Percentiles rank a stretch among this genome's conserved stretches.
Conservation (phyloP, 1,140 invertebrate genomes). For the Panulirus ornatus region DNA sequence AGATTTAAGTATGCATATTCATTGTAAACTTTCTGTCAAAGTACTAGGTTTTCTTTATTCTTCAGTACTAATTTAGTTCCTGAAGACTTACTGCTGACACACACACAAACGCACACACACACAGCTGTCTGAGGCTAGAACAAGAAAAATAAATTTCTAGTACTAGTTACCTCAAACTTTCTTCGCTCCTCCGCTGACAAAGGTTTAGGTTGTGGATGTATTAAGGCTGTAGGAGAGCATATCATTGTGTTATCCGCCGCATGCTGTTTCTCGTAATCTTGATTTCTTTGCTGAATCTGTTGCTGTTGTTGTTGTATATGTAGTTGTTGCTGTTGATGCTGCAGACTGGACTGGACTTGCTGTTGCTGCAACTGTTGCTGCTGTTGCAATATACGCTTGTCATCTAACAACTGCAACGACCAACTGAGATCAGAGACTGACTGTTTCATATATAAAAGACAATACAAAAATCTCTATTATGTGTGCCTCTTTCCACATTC, state of each 20-base stretch:
- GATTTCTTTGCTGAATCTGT: conserved; percentile 23
- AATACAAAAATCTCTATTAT: too few species aligned
- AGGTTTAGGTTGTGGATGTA: conserved; percentile 68
- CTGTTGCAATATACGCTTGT: conserved; percentile 51
- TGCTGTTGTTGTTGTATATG: conserved; percentile 30
- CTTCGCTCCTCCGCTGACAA: conserved; percentile 79
- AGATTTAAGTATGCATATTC: too few species aligned
- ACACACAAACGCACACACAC: too few species aligned
- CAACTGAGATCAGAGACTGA: too few species aligned
- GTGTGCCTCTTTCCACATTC: too few species aligned
- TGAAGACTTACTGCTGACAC: too few species aligned
- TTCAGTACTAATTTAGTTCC: too few species aligned
- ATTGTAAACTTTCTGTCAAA: too few species aligned
- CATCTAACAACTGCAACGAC: conserved; percentile 32
- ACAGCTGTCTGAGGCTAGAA: too few species aligned
- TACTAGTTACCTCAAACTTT: conserved; percentile 73
- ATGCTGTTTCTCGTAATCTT: conserved; percentile 29
- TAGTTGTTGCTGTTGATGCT: conserved; percentile 54
- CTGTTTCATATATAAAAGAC: too few species aligned
- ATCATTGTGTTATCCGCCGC: conserved; percentile 46
- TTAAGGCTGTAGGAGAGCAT: conserved; percentile 38
- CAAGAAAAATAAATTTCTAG: too few species aligned
- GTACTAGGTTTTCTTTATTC: too few species aligned
- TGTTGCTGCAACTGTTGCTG: conserved; percentile 58
- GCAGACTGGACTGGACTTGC: conserved; percentile 53